Base-by-base conservation (phyloP, 2,113 vertebrate species). In the Ammodytes dubius region DNA sequence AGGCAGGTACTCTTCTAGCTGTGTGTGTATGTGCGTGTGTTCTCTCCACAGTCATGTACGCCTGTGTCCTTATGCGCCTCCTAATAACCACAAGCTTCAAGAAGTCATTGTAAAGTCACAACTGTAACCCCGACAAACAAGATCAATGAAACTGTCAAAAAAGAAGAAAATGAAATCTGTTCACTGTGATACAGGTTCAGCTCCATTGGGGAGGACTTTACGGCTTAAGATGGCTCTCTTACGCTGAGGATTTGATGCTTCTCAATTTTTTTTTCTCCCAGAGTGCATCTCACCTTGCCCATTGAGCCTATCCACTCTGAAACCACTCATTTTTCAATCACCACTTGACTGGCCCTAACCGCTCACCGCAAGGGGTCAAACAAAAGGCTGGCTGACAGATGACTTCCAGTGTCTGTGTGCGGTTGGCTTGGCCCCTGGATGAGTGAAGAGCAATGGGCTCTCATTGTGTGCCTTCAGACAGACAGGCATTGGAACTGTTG, bases 261-360 rank as follows among this genome's bases (percentile, higher is more conserved):
- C 10, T 58, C 61, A 27, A 27, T 27, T 27, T 27, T 27, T 27
- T 47, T 39, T 65, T 82, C 81, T 79, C 79, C 86, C 79, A 69
- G 77, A 79, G 76, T 59, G 73, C 81, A 82, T 87, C 83, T 87
- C 88, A 83, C 79, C 87, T 84, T 49, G 82, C 82, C 59, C 53
- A 11, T 37, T 43, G 77, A 90, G 85, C 79, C 74, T 75, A 67
- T 77, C 68, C 72, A 77, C 80, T 83, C 81, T 71, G 64, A 88
- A 88, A 84, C 79, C 90, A 90, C 82, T 88, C 74, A 81, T 85
- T 84, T 27, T 77, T 68, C 79, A 89, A 89, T 77, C 77, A 50
- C 53, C 78, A 75, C 74, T 76, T 14, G 6, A 54, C 67, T 19
- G 46, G 71, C 58, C 56, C 65, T 27, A 6, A 3, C 45, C 1